Conservation (phyloP, 2,797 vertebrate species). For the Pristis pectinata region DNA sequence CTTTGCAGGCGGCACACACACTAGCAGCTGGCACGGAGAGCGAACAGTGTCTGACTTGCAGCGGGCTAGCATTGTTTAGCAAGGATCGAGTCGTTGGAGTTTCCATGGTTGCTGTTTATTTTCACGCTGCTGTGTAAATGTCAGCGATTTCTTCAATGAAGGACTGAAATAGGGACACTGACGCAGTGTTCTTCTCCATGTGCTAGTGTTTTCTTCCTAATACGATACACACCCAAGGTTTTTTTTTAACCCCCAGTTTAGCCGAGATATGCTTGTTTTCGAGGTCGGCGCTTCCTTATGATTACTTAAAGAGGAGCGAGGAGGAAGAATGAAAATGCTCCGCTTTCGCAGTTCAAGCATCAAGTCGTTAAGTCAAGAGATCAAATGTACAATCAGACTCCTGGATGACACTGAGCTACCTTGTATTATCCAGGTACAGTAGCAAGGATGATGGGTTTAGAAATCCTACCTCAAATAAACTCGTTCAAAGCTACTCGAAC, state of each 20-base stretch:
- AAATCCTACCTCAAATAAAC: neutral
- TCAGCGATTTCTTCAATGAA: conserved; percentile 10
- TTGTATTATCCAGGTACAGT: conserved; percentile 85
- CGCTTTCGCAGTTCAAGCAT: conserved; percentile 92
- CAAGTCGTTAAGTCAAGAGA: conserved; percentile 81
- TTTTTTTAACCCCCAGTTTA: conserved; percentile 42
- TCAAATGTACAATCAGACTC: conserved; percentile 83
- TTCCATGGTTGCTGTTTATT: neutral
- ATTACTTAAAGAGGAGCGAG: conserved; percentile 51
- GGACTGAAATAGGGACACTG: conserved; percentile 15
- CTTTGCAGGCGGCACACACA: neutral
- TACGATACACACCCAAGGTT: conserved; percentile 38
- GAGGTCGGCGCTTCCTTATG: neutral
- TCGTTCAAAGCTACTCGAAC: neutral
- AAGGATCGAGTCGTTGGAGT: neutral
- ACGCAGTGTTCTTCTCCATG: conserved; percentile 34
- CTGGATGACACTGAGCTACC: conserved; percentile 90
- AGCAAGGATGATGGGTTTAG: neutral
- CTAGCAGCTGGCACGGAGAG: neutral
- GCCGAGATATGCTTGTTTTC: neutral
- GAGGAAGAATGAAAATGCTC: conserved; percentile 82
- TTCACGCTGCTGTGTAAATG: neutral
- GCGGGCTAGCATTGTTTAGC: neutral
- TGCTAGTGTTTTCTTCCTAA: conserved; percentile 30
- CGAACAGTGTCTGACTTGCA: neutral